Evolutionary conservation across 2,113 vertebrate species (phyloP).

Genomic region (Rhipidura dahli): DNA sequence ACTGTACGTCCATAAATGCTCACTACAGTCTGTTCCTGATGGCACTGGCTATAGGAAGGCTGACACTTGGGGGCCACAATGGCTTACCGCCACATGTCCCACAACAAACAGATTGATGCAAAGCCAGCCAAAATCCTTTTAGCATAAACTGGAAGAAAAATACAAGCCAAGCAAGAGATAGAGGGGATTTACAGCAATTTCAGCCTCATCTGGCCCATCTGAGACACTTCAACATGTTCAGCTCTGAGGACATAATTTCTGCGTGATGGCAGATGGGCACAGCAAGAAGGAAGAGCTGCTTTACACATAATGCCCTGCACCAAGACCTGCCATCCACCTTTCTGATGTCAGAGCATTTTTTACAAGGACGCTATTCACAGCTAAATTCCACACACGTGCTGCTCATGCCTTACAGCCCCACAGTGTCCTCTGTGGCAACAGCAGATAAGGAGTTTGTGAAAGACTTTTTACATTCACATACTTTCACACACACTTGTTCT

Average conservation of each 20-base stretch:
- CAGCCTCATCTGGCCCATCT: neutral
- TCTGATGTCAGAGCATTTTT: neutral
- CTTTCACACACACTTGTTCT: neutral
- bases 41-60: neutral
- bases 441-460: neutral
- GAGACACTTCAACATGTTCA: neutral
- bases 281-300: neutral
- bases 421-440: neutral
- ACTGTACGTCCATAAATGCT: neutral
- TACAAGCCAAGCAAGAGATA: neutral
- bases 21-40: neutral
- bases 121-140: conserved; percentile 1
- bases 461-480: neutral
- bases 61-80: neutral
- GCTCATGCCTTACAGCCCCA: neutral
- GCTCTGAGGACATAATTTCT: neutral
- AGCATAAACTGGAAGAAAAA: neutral
- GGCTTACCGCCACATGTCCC: neutral
- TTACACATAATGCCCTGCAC: neutral
- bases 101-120: neutral
- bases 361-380: neutral
- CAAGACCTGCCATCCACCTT: neutral
- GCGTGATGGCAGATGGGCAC: neutral
- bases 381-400: neutral
- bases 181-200: neutral